Conservation (phyloP, 2,113 vertebrate genomes). For the Benitochromis conjunctus region DNA sequence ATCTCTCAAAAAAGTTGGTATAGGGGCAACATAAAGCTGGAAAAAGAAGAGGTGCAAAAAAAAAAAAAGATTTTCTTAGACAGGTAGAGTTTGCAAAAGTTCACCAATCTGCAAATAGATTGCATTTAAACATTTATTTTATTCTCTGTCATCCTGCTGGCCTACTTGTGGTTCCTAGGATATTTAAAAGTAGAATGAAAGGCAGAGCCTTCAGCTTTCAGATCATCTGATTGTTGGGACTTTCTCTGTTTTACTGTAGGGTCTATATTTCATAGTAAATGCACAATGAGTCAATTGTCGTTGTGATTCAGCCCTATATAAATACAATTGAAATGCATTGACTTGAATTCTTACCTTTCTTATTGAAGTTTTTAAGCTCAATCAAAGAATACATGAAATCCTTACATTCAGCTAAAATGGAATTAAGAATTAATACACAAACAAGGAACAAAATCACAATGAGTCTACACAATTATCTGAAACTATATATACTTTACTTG, state of each 20-base stretch:
- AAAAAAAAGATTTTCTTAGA: too few species aligned
- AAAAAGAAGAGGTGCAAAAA: neutral
- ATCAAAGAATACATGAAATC: neutral
- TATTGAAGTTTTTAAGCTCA: neutral
- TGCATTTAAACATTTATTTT: fast-evolving
- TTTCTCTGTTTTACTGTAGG: neutral
- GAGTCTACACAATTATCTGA: neutral
- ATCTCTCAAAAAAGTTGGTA: neutral
- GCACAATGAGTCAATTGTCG: neutral
- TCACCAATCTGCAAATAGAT: neutral
- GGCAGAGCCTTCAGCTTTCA: fast-evolving
- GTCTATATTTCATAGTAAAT: neutral
- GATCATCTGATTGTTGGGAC: neutral
- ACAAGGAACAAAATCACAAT: neutral
- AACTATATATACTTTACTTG: neutral
- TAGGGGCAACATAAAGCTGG: neutral
- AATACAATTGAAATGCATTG: fast-evolving
- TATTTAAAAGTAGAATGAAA: fast-evolving
- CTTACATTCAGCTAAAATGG: neutral
- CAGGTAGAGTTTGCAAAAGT: neutral
- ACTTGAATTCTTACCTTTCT: neutral
- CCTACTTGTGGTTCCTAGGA: neutral
- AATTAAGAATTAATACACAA: neutral
- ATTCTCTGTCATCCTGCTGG: neutral
- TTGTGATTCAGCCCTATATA: neutral